Percentiles rank a stretch among this genome's conserved stretches.
Conservation (phyloP, 2,888 invertebrate genomes). For the Clanis bilineata region DNA sequence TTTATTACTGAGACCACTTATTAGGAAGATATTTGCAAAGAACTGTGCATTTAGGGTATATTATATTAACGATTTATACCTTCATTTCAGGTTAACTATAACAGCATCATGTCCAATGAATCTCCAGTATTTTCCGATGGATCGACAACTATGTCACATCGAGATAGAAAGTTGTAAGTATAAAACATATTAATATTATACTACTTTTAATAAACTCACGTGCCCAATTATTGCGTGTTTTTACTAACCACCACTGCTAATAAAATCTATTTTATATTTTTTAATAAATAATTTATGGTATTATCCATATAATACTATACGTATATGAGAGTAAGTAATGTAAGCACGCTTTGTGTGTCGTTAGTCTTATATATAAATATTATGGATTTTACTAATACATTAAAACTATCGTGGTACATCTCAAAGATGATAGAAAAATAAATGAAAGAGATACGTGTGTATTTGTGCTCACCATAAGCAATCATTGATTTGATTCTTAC, state of each 20-base stretch:
- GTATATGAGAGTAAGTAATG: background rate
- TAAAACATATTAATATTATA: constrained; percentile 25
- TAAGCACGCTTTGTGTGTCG: constrained; percentile 12
- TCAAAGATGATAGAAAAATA: constrained; percentile 67
- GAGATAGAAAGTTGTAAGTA: constrained; percentile 99
- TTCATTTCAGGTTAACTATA: constrained; percentile 91
- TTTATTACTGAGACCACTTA: no score
- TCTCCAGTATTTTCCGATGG: constrained; percentile 98
- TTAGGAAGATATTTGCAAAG: no score
- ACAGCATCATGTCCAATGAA: constrained; percentile 98
- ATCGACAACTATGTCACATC: constrained; percentile 95
- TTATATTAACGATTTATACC: no score
- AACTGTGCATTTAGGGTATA: no score
- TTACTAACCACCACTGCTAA: constrained; percentile 16
- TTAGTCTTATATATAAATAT: constrained; percentile 1
- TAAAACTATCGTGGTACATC: background rate
- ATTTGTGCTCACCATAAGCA: constrained; percentile 61
- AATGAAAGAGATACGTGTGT: constrained; percentile 39
- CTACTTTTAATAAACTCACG: constrained; percentile 14
- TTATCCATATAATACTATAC: background rate
- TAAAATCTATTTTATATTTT: constrained; percentile 22
- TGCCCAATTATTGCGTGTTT: constrained; percentile 25
- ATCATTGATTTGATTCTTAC: constrained; percentile 60
- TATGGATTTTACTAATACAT: background rate
- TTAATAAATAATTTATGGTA: background rate